Evolutionary conservation across 1,140 invertebrate genomes (phyloP).

Genomic region (Yoshiicerus persimilis): DNA sequence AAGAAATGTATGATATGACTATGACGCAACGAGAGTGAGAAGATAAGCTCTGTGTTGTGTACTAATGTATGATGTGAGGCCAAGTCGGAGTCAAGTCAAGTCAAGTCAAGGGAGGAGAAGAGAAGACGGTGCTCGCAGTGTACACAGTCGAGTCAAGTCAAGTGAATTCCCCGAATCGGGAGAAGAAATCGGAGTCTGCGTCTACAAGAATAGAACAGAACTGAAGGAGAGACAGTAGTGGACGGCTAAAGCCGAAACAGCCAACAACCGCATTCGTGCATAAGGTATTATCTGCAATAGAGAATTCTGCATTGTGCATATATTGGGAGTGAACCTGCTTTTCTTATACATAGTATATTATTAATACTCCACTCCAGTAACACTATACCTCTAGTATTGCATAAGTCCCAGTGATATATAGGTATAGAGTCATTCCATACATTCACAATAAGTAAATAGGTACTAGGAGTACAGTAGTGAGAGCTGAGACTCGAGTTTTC

Average conservation of each 20-base stretch:
- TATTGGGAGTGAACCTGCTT: background rate
- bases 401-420: background rate
- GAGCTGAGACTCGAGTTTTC: background rate
- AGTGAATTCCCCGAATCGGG: background rate
- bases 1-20: too few relatives aligned
- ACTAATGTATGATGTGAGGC: background rate
- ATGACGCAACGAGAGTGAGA: background rate
- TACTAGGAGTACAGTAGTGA: too few relatives aligned
- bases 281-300: conserved; percentile 20
- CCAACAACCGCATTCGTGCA: conserved; percentile 20
- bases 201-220: background rate
- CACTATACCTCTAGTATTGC: too few relatives aligned
- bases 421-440: background rate
- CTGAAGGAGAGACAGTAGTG: background rate
- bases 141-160: background rate
- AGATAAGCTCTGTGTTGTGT: background rate
- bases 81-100: background rate
- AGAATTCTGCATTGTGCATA: conserved; percentile 19
- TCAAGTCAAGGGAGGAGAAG: background rate
- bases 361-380: too few relatives aligned
- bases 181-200: conserved; percentile 11
- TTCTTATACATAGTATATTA: background rate
- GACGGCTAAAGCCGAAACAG: background rate
- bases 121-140: background rate
- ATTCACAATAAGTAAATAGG: background rate